Percentiles rank a stretch among this genome's conserved stretches.
Conservation (phyloP, 2,888 invertebrate species). For the Eristalinus sepulchralis region DNA sequence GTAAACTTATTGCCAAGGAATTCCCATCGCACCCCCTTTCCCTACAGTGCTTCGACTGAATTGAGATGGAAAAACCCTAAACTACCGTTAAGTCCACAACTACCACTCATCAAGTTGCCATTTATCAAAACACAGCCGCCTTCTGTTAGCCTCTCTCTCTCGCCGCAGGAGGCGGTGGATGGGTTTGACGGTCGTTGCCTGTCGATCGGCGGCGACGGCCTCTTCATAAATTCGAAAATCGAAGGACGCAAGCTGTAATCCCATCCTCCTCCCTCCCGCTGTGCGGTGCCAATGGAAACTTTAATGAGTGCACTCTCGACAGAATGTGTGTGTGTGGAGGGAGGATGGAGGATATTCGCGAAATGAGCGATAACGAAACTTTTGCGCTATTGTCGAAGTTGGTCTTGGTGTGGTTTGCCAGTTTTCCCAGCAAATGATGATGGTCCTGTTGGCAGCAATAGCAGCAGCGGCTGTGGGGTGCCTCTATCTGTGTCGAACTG, state of each 20-base stretch:
- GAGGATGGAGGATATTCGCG: slow-evolving; percentile 45
- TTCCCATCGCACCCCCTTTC: background rate
- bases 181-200: background rate
- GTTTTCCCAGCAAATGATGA: slow-evolving; percentile 6
- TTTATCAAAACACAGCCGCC: slow-evolving; percentile 61
- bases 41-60: slow-evolving; percentile 3
- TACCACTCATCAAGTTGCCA: slow-evolving; percentile 67
- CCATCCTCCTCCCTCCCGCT: background rate
- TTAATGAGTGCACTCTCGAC: slow-evolving; percentile 56
- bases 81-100: slow-evolving; percentile 65
- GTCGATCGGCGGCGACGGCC: slow-evolving; percentile 38
- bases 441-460: background rate
- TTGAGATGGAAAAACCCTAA: slow-evolving; percentile 61
- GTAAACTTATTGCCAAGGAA: slow-evolving; percentile 60
- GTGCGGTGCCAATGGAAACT: slow-evolving; percentile 39
- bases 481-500: background rate
- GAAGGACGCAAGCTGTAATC: slow-evolving; percentile 35
- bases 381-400: slow-evolving; percentile 63
- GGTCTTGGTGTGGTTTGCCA: slow-evolving; percentile 31
- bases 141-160: slow-evolving; percentile 14
- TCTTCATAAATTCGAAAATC: slow-evolving; percentile 56
- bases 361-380: slow-evolving; percentile 65
- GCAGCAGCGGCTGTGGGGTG: background rate
- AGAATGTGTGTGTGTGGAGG: slow-evolving; percentile 3
- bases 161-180: background rate